These are phyloP conservation scores for Strigops habroptila DNA, from an alignment of 2,113 vertebrate genomes.

Conservation along the genomic window DNA sequence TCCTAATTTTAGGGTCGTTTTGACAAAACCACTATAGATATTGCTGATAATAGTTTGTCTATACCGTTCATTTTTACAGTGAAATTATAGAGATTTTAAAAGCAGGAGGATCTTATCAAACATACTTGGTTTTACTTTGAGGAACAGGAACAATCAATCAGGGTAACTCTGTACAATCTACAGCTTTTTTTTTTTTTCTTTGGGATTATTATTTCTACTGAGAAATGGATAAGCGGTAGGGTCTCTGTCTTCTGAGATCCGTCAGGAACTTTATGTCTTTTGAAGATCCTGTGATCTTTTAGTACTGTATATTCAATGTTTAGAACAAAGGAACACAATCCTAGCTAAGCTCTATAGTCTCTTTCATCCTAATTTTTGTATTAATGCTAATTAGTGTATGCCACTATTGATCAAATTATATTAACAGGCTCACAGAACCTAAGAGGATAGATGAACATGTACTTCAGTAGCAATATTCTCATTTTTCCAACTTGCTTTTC, in stretches of 20 bases:
- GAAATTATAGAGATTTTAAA: background rate
- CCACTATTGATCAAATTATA: background rate
- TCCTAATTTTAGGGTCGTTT: background rate
- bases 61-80: background rate
- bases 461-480: background rate
- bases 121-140: background rate
- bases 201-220: background rate
- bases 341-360: background rate
- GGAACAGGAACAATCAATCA: background rate
- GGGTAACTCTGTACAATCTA: background rate
- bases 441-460: background rate
- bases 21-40: background rate
- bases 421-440: background rate
- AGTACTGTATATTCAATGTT: background rate
- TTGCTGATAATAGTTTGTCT: background rate
- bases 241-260: background rate
- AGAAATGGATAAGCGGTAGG: background rate
- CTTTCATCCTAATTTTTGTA: background rate
- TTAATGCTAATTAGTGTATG: background rate
- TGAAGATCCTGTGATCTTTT: background rate
- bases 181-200: background rate
- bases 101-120: background rate
- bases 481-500: background rate
- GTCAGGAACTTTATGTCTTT: background rate
- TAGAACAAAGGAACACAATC: background rate